phyloP scores from a whole-genome alignment of 2,888 invertebrate species.

The Cheilosia scutellata region DNA sequence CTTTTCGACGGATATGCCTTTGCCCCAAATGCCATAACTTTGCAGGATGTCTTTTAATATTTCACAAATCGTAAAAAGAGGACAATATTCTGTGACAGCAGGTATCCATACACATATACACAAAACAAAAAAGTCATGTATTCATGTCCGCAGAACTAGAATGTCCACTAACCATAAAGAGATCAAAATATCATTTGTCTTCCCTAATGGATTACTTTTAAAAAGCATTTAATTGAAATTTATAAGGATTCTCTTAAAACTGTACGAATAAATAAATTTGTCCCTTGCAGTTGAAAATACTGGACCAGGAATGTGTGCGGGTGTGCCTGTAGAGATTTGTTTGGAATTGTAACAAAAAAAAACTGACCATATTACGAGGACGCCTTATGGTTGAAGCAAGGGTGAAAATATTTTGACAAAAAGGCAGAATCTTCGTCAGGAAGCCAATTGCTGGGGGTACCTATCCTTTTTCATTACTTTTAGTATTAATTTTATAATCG shows the following conservation, averaged over 20 bases:
- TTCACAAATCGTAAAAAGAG: slow-evolving; percentile 54
- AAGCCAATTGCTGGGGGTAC: slow-evolving; percentile 27
- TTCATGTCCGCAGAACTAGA: slow-evolving; percentile 63
- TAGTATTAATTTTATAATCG: slow-evolving; percentile 51
- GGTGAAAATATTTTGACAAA: slow-evolving; percentile 51
- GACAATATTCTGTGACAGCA: slow-evolving; percentile 35
- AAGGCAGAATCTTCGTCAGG: slow-evolving; percentile 7
- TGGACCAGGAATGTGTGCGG: neutral
- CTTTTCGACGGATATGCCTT: slow-evolving; percentile 33
- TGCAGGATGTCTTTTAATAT: slow-evolving; percentile 49
- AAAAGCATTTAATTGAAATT: slow-evolving; percentile 76
- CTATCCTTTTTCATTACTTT: slow-evolving; percentile 36
- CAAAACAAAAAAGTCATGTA: slow-evolving; percentile 27
- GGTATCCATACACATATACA: slow-evolving; percentile 20
- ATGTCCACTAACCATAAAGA: slow-evolving; percentile 76
- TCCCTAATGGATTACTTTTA: slow-evolving; percentile 77
- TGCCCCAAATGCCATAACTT: slow-evolving; percentile 40
- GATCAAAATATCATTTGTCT: slow-evolving; percentile 77
- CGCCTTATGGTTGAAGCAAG: slow-evolving; percentile 1
- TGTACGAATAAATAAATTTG: slow-evolving; percentile 40
- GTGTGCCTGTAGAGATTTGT: slow-evolving; percentile 12
- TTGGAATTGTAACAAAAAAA: slow-evolving; percentile 18
- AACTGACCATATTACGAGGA: slow-evolving; percentile 41
- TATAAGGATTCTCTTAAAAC: slow-evolving; percentile 71
- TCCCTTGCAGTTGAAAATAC: slow-evolving; percentile 9